Conservation (phyloP, 2,113 vertebrate species). For the Myrmophylax atrothorax region DNA sequence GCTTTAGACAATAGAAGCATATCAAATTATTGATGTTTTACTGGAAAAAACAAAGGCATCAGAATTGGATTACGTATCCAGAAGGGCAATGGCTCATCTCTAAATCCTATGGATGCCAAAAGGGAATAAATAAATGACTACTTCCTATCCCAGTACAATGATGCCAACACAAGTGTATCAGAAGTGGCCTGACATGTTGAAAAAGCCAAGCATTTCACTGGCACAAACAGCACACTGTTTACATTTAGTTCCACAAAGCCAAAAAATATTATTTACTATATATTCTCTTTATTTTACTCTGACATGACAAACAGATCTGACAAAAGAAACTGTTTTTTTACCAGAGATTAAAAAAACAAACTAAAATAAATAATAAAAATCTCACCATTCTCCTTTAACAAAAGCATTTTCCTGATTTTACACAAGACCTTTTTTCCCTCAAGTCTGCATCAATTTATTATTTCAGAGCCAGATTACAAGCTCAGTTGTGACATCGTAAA, state of each 20-base stretch:
- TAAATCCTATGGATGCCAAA: conserved; percentile 25
- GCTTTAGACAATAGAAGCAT: conserved; percentile 25
- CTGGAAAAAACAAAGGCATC: conserved; percentile 22
- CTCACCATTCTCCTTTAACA: background rate
- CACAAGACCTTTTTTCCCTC: background rate
- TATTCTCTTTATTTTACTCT: background rate
- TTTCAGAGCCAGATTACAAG: conserved; percentile 1
- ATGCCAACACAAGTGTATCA: background rate
- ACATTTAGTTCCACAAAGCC: background rate
- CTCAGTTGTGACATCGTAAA: conserved; percentile 18
- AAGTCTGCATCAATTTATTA: background rate
- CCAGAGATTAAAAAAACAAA: background rate
- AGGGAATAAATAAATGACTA: conserved; percentile 31
- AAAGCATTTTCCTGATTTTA: background rate
- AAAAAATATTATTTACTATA: background rate
- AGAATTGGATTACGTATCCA: background rate
- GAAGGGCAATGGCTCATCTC: background rate
- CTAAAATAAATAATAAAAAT: background rate
- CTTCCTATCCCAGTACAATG: background rate
- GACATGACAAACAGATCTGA: background rate
- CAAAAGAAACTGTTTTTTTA: background rate
- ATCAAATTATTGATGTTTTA: conserved; percentile 53
- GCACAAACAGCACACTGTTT: background rate
- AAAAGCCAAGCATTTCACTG: background rate
- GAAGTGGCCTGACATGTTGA: background rate